These are phyloP conservation scores for Lordiphosa mommai DNA, from an alignment of 1,140 invertebrate species.

Conservation along the genomic window DNA sequence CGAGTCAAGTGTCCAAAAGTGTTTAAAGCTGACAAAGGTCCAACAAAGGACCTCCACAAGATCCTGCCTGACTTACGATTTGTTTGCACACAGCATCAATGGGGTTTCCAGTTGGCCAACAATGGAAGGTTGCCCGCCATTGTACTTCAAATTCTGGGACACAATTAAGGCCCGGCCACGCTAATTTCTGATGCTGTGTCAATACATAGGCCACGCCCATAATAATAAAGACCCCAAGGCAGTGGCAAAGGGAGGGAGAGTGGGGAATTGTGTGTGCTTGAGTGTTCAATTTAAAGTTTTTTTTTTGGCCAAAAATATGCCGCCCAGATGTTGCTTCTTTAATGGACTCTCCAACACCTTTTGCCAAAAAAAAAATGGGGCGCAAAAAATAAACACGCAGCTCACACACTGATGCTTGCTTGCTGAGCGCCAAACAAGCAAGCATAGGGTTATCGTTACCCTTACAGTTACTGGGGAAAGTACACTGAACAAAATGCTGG, in stretches of 20 bases:
- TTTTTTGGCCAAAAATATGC: constrained; percentile 37
- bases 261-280: neutral
- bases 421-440: constrained; percentile 50
- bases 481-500: no score
- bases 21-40: constrained; percentile 62
- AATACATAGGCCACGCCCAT: constrained; percentile 46
- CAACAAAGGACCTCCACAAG: constrained; percentile 12
- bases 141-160: neutral
- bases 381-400: constrained; percentile 69
- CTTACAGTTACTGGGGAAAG: constrained; percentile 58
- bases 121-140: constrained; percentile 2
- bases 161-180: constrained; percentile 55
- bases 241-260: no score
- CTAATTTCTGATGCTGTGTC: constrained; percentile 59
- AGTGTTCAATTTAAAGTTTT: constrained; percentile 57
- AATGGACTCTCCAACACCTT: constrained; percentile 30
- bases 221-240: constrained; percentile 11
- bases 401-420: constrained; percentile 39
- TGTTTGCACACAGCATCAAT: constrained; percentile 45
- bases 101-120: constrained; percentile 35
- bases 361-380: constrained; percentile 43
- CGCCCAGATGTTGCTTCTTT: constrained; percentile 67
- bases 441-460: constrained; percentile 60
- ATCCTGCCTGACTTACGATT: constrained; percentile 47
- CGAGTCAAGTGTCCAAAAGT: constrained; percentile 43